phyloP scores from a whole-genome alignment of 2,888 invertebrate species.

The Muscina levida region DNA sequence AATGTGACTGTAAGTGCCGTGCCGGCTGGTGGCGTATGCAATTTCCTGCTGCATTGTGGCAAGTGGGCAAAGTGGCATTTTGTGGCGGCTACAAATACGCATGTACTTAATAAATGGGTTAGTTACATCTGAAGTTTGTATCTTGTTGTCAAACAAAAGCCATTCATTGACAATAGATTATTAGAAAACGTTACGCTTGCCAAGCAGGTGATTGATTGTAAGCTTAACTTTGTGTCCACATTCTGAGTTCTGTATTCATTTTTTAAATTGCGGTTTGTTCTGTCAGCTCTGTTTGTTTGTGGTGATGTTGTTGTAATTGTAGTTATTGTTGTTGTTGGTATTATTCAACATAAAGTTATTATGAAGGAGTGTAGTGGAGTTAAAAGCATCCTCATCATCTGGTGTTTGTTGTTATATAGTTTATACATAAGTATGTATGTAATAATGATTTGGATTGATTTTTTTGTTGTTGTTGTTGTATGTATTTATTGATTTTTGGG shows the following conservation, averaged over 20 bases:
- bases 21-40: constrained; percentile 28
- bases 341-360: constrained; percentile 54
- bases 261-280: neutral
- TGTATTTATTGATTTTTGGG: constrained; percentile 8
- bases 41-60: neutral
- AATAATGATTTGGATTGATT: constrained; percentile 59
- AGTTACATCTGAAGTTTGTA: too few species aligned
- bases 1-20: constrained; percentile 54
- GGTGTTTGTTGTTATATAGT: too few species aligned
- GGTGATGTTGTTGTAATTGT: constrained; percentile 6
- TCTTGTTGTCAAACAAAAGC: constrained; percentile 9
- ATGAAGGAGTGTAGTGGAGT: constrained; percentile 60
- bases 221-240: constrained; percentile 49
- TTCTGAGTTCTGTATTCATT: constrained; percentile 25
- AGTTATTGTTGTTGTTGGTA: constrained; percentile 2
- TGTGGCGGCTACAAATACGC: constrained; percentile 27
- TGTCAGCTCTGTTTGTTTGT: constrained; percentile 40
- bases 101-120: too few species aligned
- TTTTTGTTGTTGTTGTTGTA: constrained; percentile 31
- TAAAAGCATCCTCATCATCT: constrained; percentile 67
- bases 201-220: constrained; percentile 35
- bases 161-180: constrained; percentile 3
- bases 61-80: neutral
- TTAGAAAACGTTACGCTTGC: constrained; percentile 30
- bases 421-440: too few species aligned